Base-by-base conservation (phyloP, 2,113 vertebrate species). In the Salvelinus namaycush region DNA sequence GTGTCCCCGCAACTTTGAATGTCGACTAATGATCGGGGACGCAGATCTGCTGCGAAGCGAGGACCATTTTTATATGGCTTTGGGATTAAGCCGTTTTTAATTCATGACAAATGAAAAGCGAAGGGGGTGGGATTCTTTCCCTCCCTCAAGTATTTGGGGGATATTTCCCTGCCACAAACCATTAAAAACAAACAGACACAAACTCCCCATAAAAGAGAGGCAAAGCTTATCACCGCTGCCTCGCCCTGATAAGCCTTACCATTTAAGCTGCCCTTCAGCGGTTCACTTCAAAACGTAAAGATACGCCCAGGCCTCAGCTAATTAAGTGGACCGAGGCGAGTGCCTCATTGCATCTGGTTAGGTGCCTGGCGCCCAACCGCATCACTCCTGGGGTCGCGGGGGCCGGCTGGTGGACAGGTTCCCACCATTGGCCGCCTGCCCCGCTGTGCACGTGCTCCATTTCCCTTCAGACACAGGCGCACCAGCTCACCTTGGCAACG, bases 201-300 rank as follows among this genome's bases (percentile, higher is more conserved):
- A 76, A 76, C 83, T 83, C 66, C 65, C 22, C n/a, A 79, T 83
- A 86, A 29, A 29, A 68, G 3, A 68, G 12, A 86, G 83, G 81
- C 7, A 16, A 79, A 84, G 80, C 73, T 80, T 85, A 87, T 89
- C 82, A 77, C 88, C 87, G 86, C 88, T 91, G 88, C 86, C 64
- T 67, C 82, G 83, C 77, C 68, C 79, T 89, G 89, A 89, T 90
- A 88, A 90, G 81, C 86, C 77, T 77, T 86, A 90, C 87, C 89
- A 82, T 88, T 89, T 86, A 89, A 88, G 89, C 87, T 85, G 78
- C 80, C 89, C 87, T 83, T 87, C 39, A 89, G 88, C 87, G 75
- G 87, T 85, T 77, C 75, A 89, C 87, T 87, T 90, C 88, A 86
- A 89, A 88, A 87, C 85, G 83, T 44, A 44, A 16, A 74, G 79